phyloP scores from a whole-genome alignment of 2,888 invertebrate species.

The Itoplectis maculator region DNA sequence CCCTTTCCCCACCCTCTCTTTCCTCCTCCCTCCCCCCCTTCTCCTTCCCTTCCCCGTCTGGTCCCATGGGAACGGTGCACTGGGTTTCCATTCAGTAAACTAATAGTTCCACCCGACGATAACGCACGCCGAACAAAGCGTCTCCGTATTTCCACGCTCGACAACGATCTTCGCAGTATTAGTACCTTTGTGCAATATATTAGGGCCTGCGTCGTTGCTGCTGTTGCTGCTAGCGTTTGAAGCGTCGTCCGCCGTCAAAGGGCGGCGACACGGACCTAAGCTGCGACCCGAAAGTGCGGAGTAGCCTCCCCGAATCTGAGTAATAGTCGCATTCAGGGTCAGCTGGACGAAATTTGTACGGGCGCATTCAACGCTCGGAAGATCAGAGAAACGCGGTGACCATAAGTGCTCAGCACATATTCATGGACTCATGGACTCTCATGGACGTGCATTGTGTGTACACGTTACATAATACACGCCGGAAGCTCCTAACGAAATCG shows the following conservation, averaged over 20 bases:
- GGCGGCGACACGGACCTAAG: conserved; percentile 3
- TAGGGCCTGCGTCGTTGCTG: background rate
- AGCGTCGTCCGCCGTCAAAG: conserved; percentile 13
- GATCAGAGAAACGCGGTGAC: background rate
- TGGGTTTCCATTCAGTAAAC: background rate
- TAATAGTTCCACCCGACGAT: background rate
- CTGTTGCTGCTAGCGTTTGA: conserved; percentile 6
- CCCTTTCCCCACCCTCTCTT: no score
- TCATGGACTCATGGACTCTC: no score
- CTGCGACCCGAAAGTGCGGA: background rate
- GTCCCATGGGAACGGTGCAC: background rate
- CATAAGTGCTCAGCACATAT: no score
- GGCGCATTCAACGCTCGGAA: background rate
- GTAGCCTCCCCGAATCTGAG: conserved; percentile 26
- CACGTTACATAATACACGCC: no score
- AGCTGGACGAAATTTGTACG: background rate
- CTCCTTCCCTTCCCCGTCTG: no score
- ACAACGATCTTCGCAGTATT: background rate
- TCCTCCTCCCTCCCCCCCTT: no score
- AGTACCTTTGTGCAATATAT: conserved; percentile 5
- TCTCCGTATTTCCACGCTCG: conserved; percentile 5
- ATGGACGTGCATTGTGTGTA: no score
- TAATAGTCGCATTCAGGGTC: conserved; percentile 5
- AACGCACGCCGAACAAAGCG: background rate
- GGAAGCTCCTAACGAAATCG: no score